phyloP scores from a whole-genome alignment of 2,888 invertebrate genomes.

The Acrobasis suavella region DNA sequence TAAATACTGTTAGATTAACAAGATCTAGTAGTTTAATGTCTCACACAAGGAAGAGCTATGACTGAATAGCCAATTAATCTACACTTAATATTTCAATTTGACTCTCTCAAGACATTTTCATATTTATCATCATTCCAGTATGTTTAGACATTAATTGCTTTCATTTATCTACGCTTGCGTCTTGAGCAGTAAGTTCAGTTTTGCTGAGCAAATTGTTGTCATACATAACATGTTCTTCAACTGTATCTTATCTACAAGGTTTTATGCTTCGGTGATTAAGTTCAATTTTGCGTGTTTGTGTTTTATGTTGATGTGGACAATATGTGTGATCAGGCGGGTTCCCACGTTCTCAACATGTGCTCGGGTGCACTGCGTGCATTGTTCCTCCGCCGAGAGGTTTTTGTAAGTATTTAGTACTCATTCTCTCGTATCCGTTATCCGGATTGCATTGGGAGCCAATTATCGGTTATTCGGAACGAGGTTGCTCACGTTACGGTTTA shows the following conservation, averaged over 20 bases:
- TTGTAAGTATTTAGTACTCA: conserved; percentile 17
- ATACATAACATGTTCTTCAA: conserved; percentile 12
- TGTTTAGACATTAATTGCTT: conserved; percentile 16
- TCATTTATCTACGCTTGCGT: conserved; percentile 1
- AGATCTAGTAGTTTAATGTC: background rate
- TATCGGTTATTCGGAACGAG: conserved; percentile 15
- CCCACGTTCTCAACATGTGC: conserved; percentile 19
- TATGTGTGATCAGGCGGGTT: conserved; percentile 13
- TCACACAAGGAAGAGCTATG: background rate
- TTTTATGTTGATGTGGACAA: conserved; percentile 6
- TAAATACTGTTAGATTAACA: background rate
- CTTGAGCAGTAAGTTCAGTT: conserved; percentile 4
- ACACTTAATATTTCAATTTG: conserved; percentile 10
- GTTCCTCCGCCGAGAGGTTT: conserved; percentile 14
- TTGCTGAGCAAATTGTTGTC: conserved; percentile 5
- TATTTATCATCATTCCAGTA: conserved; percentile 11
- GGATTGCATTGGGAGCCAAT: conserved; percentile 17
- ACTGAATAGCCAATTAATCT: background rate
- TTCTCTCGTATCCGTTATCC: conserved; percentile 23
- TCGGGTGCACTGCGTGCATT: conserved; percentile 11
- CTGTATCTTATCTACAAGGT: background rate
- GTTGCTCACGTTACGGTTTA: conserved; percentile 5
- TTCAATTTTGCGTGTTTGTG: conserved; percentile 1
- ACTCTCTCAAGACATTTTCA: conserved; percentile 10
- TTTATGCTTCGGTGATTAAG: conserved; percentile 8